Conservation (phyloP, 2,888 invertebrate genomes). For the Muscina levida region DNA sequence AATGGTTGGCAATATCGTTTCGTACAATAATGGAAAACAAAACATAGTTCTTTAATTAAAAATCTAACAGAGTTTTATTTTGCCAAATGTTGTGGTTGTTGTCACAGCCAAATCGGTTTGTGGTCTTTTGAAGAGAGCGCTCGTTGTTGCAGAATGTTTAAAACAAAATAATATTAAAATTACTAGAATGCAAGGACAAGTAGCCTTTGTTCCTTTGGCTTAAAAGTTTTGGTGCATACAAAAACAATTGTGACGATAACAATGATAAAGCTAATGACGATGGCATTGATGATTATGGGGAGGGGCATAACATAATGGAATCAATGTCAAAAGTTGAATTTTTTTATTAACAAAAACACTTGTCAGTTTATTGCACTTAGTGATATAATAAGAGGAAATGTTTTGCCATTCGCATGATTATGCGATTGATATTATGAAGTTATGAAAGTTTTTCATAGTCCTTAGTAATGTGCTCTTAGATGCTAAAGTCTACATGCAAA, state of each 20-base stretch:
- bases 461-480: too few species aligned
- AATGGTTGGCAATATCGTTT: too few species aligned
- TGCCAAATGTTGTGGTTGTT: constrained; percentile 29
- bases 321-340: constrained; percentile 50
- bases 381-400: too few species aligned
- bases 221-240: constrained; percentile 16
- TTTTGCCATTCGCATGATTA: too few species aligned
- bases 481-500: too few species aligned
- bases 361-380: too few species aligned
- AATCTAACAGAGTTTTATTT: constrained; percentile 54
- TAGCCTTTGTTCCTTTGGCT: neutral
- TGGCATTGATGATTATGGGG: neutral
- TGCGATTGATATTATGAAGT: too few species aligned
- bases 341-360: too few species aligned
- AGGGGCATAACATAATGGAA: constrained; percentile 37
- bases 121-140: constrained; percentile 51
- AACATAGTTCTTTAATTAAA: constrained; percentile 63
- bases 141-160: constrained; percentile 38
- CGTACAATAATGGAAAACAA: constrained; percentile 38
- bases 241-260: constrained; percentile 45
- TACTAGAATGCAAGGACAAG: neutral
- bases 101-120: constrained; percentile 45
- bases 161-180: constrained; percentile 43
- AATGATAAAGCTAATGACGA: neutral
- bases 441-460: too few species aligned